Evolutionary conservation across 2,113 vertebrate species (phyloP).

Genomic region (Leucopsar rothschildi): DNA sequence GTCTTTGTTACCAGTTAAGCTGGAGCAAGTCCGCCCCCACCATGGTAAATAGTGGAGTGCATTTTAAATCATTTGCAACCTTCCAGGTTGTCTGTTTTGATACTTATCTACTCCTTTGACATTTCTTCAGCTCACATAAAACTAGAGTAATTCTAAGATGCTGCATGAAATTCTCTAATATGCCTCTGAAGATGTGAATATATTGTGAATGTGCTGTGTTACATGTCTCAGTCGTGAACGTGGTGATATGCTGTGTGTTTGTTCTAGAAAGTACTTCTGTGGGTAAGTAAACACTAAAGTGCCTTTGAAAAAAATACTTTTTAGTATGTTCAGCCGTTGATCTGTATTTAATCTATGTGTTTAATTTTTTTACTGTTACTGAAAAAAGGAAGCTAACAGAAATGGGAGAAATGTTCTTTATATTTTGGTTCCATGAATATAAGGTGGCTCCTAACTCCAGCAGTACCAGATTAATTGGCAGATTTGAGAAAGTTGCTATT

Average conservation of each 20-base stretch:
- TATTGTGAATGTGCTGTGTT: neutral
- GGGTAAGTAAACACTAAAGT: constrained; percentile 18
- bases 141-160: neutral
- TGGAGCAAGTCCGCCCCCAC: neutral
- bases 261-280: neutral
- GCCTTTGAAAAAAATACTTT: neutral
- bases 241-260: neutral
- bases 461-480: neutral
- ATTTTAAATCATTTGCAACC: neutral
- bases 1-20: neutral
- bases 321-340: neutral
- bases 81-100: neutral
- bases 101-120: neutral
- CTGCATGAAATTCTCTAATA: neutral
- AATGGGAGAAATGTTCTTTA: neutral
- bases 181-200: neutral
- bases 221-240: neutral
- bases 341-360: neutral
- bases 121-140: neutral
- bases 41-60: neutral
- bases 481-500: neutral
- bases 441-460: neutral
- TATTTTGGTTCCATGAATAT: neutral
- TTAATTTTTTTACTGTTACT: neutral
- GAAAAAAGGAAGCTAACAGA: neutral